phyloP scores from a whole-genome alignment of 2,888 invertebrate genomes.

The Erynnis tages region DNA sequence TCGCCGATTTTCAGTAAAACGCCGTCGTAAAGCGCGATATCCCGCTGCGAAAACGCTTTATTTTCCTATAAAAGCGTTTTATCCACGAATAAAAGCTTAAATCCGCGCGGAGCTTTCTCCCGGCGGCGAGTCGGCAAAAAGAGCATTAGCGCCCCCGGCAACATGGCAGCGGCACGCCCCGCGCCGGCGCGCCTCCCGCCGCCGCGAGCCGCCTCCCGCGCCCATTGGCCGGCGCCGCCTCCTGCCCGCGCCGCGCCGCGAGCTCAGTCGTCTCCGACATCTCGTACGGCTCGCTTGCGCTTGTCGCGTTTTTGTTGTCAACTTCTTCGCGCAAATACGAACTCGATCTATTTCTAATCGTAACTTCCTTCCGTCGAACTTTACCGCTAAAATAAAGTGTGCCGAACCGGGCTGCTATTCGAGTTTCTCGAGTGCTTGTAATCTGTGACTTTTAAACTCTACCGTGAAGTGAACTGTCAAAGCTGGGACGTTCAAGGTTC shows the following conservation, averaged over 20 bases:
- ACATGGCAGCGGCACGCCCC: conserved; percentile 75
- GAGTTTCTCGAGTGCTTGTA: conserved; percentile 1
- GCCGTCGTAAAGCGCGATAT: conserved; percentile 76
- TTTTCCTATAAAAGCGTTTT: conserved; percentile 80
- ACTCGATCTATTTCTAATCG: conserved; percentile 14
- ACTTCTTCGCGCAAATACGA: conserved; percentile 15
- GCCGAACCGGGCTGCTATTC: background rate
- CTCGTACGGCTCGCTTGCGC: conserved; percentile 36
- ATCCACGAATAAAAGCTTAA: conserved; percentile 81
- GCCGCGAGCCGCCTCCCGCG: conserved; percentile 37
- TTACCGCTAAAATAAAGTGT: background rate
- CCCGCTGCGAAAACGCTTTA: conserved; percentile 79
- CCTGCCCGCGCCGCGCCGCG: conserved; percentile 48
- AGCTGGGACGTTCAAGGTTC: conserved; percentile 1
- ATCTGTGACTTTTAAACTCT: background rate
- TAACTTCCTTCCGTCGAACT: conserved; percentile 12
- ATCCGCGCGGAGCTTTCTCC: conserved; percentile 79
- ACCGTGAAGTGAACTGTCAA: conserved; percentile 2
- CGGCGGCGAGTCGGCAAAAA: conserved; percentile 73
- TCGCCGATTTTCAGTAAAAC: conserved; percentile 78
- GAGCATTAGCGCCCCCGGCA: conserved; percentile 70
- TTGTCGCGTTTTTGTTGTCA: conserved; percentile 25
- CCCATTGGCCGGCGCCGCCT: conserved; percentile 35
- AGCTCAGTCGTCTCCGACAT: conserved; percentile 51
- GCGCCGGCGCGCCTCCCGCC: conserved; percentile 41